Evolutionary conservation across 2,113 vertebrate genomes (phyloP).

Genomic region (Osmerus mordax): DNA sequence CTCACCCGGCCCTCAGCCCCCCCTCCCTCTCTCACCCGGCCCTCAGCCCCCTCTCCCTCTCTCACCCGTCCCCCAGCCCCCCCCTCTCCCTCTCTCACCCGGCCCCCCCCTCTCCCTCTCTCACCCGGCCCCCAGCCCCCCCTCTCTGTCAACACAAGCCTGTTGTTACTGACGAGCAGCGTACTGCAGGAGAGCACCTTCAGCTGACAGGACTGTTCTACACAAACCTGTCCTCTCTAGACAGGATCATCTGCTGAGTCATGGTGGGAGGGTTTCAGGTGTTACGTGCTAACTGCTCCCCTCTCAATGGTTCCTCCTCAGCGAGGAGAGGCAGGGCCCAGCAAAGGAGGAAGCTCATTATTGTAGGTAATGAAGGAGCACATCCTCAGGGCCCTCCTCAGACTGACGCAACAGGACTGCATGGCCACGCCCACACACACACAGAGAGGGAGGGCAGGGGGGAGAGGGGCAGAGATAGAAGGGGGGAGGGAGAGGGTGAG

Average conservation of each 20-base stretch:
- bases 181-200: background rate
- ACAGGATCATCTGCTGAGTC: too few species aligned
- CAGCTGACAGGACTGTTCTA: constrained; percentile 17
- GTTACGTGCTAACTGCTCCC: too few species aligned
- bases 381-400: constrained; percentile 50
- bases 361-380: constrained; percentile 62
- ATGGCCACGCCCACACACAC: constrained; percentile 19
- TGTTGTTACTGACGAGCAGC: background rate
- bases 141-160: constrained; percentile 11
- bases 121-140: background rate
- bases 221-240: constrained; percentile 16
- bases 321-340: constrained; percentile 42
- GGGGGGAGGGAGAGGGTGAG: too few species aligned
- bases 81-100: background rate
- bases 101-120: background rate
- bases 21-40: too few species aligned
- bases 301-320: constrained; percentile 14
- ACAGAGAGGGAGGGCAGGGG: constrained; percentile 4
- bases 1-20: background rate
- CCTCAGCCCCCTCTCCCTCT: too few species aligned
- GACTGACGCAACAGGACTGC: constrained; percentile 11
- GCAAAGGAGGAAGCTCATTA: constrained; percentile 66
- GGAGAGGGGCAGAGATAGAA: background rate
- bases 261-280: too few species aligned
- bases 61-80: background rate